Evolutionary conservation across 2,888 invertebrate species (phyloP), one percentile per base, ranked within the genome.

Genomic region (Hypselothyrea guttata): DNA sequence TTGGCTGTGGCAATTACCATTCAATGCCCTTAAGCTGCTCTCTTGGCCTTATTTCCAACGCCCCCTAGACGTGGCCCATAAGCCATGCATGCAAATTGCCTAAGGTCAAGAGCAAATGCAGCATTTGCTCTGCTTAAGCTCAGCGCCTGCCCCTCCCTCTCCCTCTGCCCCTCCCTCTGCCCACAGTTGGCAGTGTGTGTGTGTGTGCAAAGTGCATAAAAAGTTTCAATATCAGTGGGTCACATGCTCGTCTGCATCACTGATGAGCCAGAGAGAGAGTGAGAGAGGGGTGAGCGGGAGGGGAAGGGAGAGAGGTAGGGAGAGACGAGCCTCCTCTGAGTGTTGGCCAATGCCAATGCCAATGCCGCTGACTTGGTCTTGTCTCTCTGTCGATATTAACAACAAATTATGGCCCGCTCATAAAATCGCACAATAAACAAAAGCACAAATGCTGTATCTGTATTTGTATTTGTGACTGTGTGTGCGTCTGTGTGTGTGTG

Each of bases 161-260:
- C n/a, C 38, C 15, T 45, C 46, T 54, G 34, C 42, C 12, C 42
- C 9, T 53, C 30, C 37, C 12, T 42, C 12, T 53, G n/a, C n/a
- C n/a, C n/a, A n/a, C n/a, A 27, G 44, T 37, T 33, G 28, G 11
- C 15, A 34, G 34, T 53, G 31, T 45, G 35, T 70, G 54, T 67
- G 53, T 59, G 34, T 49, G 53, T 27, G 61, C 33, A 64, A 74
- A 78, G 74, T 72, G 82, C 82, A 84, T 83, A 83, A 85, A 81
- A 85, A 85, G 59, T 81, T 81, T 81, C 81, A 85, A 67, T 85
- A 81, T 74, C 84, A 81, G 72, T 81, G 79, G 81, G 81, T 85
- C 81, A 81, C 84, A 76, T 76, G 86, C 81, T 76, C 77, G 86
- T 81, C 74, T 84, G 86, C 81, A 81, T 81, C 84, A 72, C 84